phyloP scores from a whole-genome alignment of 2,888 invertebrate species.

The Bugulina stolonifera region DNA sequence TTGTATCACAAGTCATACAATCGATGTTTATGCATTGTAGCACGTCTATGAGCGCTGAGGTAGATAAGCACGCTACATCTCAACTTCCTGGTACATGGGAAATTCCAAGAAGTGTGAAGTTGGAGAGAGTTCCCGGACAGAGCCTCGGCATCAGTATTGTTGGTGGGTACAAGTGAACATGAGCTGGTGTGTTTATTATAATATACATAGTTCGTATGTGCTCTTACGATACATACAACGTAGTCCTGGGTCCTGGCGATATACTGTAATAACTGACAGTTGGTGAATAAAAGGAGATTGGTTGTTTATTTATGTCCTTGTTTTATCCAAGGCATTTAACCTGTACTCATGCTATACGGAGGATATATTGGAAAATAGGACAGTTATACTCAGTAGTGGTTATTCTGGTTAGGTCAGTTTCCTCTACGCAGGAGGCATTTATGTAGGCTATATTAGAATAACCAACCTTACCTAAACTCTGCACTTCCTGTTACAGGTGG shows the following conservation, averaged over 20 bases:
- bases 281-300: too few species aligned
- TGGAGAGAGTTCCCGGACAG: conserved; percentile 67
- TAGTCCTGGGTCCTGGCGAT: background rate
- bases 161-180: conserved; percentile 67
- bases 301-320: too few species aligned
- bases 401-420: too few species aligned
- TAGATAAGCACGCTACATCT: background rate
- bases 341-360: too few species aligned
- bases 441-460: too few species aligned
- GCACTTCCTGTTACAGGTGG: background rate
- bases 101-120: conserved; percentile 68
- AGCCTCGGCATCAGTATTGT: conserved; percentile 95
- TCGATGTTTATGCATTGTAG: background rate
- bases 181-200: background rate
- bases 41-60: conserved; percentile 4
- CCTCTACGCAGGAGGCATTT: too few species aligned
- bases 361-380: too few species aligned
- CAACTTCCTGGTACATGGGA: conserved; percentile 63
- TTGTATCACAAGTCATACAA: too few species aligned
- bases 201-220: background rate
- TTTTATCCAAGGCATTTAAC: too few species aligned
- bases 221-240: background rate
- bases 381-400: too few species aligned
- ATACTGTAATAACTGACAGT: too few species aligned
- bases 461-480: too few species aligned